Conservation (phyloP, 2,888 invertebrate genomes). For the Amphimallon solstitiale region DNA sequence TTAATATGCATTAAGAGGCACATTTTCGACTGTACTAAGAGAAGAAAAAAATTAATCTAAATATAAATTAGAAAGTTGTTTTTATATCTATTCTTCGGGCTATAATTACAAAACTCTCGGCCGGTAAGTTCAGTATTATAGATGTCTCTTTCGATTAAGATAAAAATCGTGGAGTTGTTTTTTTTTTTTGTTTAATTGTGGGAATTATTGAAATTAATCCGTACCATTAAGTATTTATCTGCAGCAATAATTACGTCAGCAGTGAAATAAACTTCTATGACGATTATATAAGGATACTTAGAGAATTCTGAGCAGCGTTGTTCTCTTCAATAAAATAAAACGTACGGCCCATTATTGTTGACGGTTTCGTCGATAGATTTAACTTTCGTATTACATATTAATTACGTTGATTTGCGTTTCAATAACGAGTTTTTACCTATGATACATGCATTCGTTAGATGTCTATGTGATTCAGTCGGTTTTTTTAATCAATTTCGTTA, state of each 20-base stretch:
- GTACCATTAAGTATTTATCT: conserved; percentile 21
- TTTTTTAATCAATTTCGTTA: not conserved
- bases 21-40: conserved; percentile 1
- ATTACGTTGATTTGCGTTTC: not conserved
- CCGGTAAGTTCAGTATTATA: conserved; percentile 16
- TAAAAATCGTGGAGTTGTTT: conserved; percentile 20
- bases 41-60: conserved; percentile 20
- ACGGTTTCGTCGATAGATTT: conserved; percentile 1
- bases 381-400: not conserved
- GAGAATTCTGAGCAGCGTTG: conserved; percentile 1
- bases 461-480: not conserved
- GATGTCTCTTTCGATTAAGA: conserved; percentile 32
- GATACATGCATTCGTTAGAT: not conserved
- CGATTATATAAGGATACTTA: conserved; percentile 32
- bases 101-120: conserved; percentile 29
- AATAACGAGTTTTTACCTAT: conserved; percentile 7
- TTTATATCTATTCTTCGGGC: conserved; percentile 12
- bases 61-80: conserved; percentile 33
- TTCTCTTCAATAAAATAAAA: conserved; percentile 19
- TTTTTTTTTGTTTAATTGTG: conserved; percentile 30
- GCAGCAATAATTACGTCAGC: conserved; percentile 12
- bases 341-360: conserved; percentile 6
- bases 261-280: conserved; percentile 22
- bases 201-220: conserved; percentile 32
- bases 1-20: conserved; percentile 23